phyloP scores from a whole-genome alignment of 2,888 invertebrate genomes.

The Azorinus chamasolen region DNA sequence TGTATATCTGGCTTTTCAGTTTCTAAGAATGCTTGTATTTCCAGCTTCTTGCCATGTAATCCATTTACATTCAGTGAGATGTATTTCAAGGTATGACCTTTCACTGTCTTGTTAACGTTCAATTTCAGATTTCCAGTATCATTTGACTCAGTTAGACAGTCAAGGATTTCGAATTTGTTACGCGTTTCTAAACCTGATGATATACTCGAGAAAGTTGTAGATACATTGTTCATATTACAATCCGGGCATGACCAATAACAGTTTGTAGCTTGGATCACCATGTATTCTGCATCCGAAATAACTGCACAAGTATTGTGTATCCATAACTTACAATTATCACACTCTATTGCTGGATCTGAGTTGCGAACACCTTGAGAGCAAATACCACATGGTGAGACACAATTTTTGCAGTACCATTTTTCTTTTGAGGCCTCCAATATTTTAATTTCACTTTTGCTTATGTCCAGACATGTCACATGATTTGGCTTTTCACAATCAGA shows the following conservation, averaged over 20 bases:
- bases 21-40: no score
- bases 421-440: neutral
- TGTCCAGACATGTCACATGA: neutral
- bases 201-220: conserved; percentile 15
- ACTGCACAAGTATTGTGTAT: neutral
- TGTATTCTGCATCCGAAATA: conserved; percentile 1
- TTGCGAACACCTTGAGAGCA: neutral
- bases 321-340: conserved; percentile 6
- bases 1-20: no score
- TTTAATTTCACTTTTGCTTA: neutral
- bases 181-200: conserved; percentile 4
- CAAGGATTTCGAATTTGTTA: conserved; percentile 9
- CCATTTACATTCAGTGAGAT: no score
- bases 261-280: no score
- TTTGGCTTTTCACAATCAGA: conserved; percentile 5
- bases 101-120: no score
- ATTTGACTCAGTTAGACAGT: no score
- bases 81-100: no score
- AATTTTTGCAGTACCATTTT: conserved; percentile 18
- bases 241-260: neutral
- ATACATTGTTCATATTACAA: neutral
- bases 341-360: conserved; percentile 14
- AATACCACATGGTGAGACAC: conserved; percentile 9
- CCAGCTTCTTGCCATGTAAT: no score
- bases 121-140: no score